Base-by-base conservation (phyloP, 2,797 vertebrate species). In the Sebastes diploproa region DNA sequence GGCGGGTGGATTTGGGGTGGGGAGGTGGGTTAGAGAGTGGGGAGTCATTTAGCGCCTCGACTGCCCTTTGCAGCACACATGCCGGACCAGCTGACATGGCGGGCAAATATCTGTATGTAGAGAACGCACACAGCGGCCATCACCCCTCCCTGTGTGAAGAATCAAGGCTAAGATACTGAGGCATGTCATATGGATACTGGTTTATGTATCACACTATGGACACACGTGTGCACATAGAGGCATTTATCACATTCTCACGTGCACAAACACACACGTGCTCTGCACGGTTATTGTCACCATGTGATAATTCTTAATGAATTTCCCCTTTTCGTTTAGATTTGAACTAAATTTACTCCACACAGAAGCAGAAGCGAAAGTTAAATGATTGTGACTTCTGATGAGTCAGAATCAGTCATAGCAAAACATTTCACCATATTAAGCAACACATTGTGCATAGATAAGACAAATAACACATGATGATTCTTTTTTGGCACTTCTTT, bases 11-110 rank as follows among this genome's bases (percentile, higher is more conserved):
- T 75, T 81, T 36, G 65, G 72, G 80, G 81, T 65, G 67, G 78
- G 67, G 22, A 11, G 25, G 66, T 27, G 75, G 70, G 68, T 61
- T 55, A 18, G 38, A n/a, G 12, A 4, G 54, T 75, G 61, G 10
- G 52, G 78, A 67, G 13, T 70, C 66, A 81, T 73, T 87, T 77
- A 84, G 74, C 22, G 29, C 81, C 88, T 88, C 27, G 14, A 50
- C 60, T 92, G 90, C 85, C 90, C 82, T 91, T 88, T 91, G 73
- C 83, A 76, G 84, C 75, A 59, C 71, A 83, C 75, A 80, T 81
- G 75, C 75, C 46, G 5, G 64, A 32, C 66, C 50, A 77, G 75
- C 34, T 72, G 60, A 83, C 74, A 80, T 81, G 75, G 75, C 50
- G 12, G 58, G 32, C 61, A 78, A 72, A 77, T 81, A 81, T 91